phyloP scores from a whole-genome alignment of 2,797 vertebrate species.

The Sarcoramphus papa region DNA sequence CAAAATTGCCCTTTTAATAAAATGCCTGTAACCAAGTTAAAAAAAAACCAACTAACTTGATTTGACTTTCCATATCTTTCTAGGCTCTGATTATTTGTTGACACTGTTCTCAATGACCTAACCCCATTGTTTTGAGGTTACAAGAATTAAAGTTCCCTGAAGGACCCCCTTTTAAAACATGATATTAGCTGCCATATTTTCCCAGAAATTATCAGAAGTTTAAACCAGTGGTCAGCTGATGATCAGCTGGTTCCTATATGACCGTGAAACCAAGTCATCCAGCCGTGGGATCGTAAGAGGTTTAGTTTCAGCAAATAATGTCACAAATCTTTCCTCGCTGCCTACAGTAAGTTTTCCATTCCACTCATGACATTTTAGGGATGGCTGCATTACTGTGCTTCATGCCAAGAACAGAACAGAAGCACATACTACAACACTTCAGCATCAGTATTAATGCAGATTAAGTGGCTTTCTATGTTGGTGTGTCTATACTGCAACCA shows the following conservation, averaged over 20 bases:
- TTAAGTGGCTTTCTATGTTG: background rate
- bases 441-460: background rate
- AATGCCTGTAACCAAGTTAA: background rate
- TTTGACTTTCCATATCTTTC: background rate
- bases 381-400: background rate
- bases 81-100: background rate
- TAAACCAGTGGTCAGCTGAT: background rate
- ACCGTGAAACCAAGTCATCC: background rate
- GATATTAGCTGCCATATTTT: background rate
- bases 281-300: background rate
- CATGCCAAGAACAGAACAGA: background rate
- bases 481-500: background rate
- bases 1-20: background rate
- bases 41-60: background rate
- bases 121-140: background rate
- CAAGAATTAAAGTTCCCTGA: background rate
- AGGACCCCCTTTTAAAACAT: background rate
- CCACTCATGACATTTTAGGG: rapidly evolving
- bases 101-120: background rate
- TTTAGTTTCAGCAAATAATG: background rate
- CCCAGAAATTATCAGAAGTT: background rate
- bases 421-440: background rate
- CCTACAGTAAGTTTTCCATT: background rate
- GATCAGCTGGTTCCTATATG: background rate
- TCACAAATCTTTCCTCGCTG: background rate